Percentiles rank a stretch among this genome's conserved stretches.
Conservation (phyloP, 2,797 vertebrate species). For the Argyrosomus regius region DNA sequence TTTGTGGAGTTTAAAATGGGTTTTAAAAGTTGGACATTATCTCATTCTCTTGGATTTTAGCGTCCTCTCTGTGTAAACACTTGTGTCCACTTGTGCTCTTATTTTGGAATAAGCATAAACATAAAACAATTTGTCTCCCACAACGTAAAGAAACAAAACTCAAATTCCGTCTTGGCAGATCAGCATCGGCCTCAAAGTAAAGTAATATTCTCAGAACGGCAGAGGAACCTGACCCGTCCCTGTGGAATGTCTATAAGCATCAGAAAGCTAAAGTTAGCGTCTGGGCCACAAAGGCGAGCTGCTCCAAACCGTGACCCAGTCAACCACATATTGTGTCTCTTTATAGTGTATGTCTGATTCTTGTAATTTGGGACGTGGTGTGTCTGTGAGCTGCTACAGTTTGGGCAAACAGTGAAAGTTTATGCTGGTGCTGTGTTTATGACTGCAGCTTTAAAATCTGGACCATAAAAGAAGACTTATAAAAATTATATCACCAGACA, state of each 20-base stretch:
- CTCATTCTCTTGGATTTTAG: background rate
- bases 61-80: background rate
- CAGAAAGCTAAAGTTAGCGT: constrained; percentile 69
- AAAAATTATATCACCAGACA: constrained; percentile 61
- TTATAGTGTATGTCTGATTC: constrained; percentile 69
- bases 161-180: constrained; percentile 10
- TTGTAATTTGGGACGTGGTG: constrained; percentile 59
- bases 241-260: constrained; percentile 70
- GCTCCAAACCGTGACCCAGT: constrained; percentile 63
- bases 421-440: constrained; percentile 52
- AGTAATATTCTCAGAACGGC: constrained; percentile 30
- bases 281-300: constrained; percentile 61
- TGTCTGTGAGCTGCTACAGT: constrained; percentile 59
- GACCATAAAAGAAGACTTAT: constrained; percentile 45
- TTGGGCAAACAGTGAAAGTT: constrained; percentile 64
- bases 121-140: constrained; percentile 11
- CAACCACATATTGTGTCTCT: constrained; percentile 79
- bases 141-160: constrained; percentile 24
- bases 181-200: constrained; percentile 11
- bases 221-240: constrained; percentile 44
- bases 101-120: background rate
- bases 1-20: background rate
- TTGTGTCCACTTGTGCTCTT: constrained; percentile 12
- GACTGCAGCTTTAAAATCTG: background rate
- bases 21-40: background rate